phyloP scores from a whole-genome alignment of 2,797 vertebrate species.

The Ambastaia sidthimunki region DNA sequence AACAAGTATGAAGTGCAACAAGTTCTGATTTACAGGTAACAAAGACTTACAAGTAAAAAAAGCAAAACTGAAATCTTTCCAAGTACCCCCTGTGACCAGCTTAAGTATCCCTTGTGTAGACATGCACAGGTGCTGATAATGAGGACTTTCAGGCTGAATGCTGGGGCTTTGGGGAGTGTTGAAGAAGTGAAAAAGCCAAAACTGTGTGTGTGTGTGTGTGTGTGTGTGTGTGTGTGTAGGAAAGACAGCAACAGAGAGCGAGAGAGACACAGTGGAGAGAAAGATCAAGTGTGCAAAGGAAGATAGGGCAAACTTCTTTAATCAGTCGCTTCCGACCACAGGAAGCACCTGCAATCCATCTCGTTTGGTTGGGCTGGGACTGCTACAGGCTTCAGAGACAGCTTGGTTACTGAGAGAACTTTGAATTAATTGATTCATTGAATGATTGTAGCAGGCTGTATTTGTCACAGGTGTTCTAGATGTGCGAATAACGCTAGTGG shows the following conservation, averaged over 20 bases:
- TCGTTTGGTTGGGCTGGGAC: slow-evolving; percentile 63
- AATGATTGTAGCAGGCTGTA: slow-evolving; percentile 67
- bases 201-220: background rate
- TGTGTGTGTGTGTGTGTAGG: slow-evolving; percentile 1
- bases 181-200: background rate
- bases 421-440: slow-evolving; percentile 75
- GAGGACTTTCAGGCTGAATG: slow-evolving; percentile 4
- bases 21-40: background rate
- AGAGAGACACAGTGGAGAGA: slow-evolving; percentile 27
- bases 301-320: slow-evolving; percentile 63
- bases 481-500: slow-evolving; percentile 57
- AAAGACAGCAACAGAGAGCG: slow-evolving; percentile 17
- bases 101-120: background rate
- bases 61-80: background rate
- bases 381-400: slow-evolving; percentile 61
- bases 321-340: slow-evolving; percentile 66
- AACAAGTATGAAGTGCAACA: background rate
- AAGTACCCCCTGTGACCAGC: background rate
- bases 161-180: background rate
- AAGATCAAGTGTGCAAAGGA: slow-evolving; percentile 51
- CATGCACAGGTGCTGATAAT: background rate
- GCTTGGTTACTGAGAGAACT: slow-evolving; percentile 69
- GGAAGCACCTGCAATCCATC: slow-evolving; percentile 76
- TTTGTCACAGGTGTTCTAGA: slow-evolving; percentile 69
- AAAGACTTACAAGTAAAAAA: background rate